A percentile compares a stretch with the other conserved stretches of the same genome.
Evolutionary conservation across 2,888 invertebrate species (phyloP).

Genomic region (Rosalia funebris): DNA sequence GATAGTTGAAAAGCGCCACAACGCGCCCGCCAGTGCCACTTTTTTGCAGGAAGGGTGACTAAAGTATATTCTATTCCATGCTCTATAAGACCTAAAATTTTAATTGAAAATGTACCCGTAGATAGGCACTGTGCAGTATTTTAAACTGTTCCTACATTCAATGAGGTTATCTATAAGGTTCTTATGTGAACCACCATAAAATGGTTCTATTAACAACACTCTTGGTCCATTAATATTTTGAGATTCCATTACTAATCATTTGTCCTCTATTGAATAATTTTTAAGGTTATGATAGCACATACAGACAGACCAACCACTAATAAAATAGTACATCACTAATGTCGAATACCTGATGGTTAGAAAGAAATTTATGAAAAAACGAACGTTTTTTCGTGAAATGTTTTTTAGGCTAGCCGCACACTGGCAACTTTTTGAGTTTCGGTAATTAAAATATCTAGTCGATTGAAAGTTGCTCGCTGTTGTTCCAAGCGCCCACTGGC

Average conservation of each 20-base stretch:
- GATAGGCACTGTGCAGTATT: not conserved
- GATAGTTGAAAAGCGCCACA: slow-evolving; percentile 74
- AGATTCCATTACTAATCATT: not conserved
- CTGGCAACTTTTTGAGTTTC: no score
- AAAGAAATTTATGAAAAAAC: no score
- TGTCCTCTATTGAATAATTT: no score
- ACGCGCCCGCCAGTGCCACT: slow-evolving; percentile 82
- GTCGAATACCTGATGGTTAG: no score
- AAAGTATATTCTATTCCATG: slow-evolving; percentile 60
- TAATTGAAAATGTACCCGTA: slow-evolving; percentile 25
- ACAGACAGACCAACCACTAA: no score
- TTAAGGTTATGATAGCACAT: no score
- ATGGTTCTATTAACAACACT: slow-evolving; percentile 70
- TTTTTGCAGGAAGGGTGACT: slow-evolving; percentile 73
- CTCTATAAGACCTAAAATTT: not conserved
- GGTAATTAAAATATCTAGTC: no score
- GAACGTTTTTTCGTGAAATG: no score
- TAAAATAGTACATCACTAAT: no score
- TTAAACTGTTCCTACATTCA: slow-evolving; percentile 6
- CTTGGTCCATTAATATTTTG: not conserved
- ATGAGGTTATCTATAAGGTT: slow-evolving; percentile 69
- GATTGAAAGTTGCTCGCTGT: no score
- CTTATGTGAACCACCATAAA: slow-evolving; percentile 78
- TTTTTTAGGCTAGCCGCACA: no score
- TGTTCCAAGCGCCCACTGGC: no score